Evolutionary conservation across 2,113 vertebrate species (phyloP), one percentile per base, ranked within the genome.

Genomic region (Labeo rohita): DNA sequence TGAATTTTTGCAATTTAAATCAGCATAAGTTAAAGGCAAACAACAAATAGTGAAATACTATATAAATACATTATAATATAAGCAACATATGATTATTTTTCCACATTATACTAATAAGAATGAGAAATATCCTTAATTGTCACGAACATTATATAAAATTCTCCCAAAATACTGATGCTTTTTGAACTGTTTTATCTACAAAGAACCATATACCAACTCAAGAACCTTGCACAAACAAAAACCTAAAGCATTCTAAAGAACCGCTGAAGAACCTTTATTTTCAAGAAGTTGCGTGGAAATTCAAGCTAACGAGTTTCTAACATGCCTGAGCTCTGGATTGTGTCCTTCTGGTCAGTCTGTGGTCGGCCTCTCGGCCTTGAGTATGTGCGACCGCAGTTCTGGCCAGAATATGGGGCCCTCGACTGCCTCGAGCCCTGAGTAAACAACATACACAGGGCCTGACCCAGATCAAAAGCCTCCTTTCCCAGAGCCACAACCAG

Each of bases 401-500:
- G 80, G 21, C 49, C 21, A 6, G 56, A 23, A 63, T 23, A 43
- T 23, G 13, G 61, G 65, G 50, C 50, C 47, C 54, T 74, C 74
- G 50, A 54, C 73, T 84, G 52, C 75, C 63, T 56, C 28, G 16
- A 80, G 56, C 76, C 65, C 49, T 76, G 63, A 76, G 85, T 72
- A 84, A 86, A 88, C 87, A 75, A 28, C 65, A 76, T n/a, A 56
- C 70, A 77, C 80, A 74, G 52, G 63, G 45, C 21, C 80, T 85
- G 84, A 85, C 73, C 43, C 54, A 66, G 81, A 88, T 84, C 87
- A 88, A 84, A 86, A 91, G 92, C 89, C 90, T 94, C 91, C 92
- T 93, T 92, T 93, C 91, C 92, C 88, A 92, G 93, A 93, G 93
- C 93, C 93, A 93, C 91, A 92, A 91, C 92, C 92, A 92, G 92